Percentiles rank a stretch among this genome's conserved stretches.
These are phyloP conservation scores for Drosophila orena DNA, from an alignment of 1,140 invertebrate genomes.

Conservation along the genomic window DNA sequence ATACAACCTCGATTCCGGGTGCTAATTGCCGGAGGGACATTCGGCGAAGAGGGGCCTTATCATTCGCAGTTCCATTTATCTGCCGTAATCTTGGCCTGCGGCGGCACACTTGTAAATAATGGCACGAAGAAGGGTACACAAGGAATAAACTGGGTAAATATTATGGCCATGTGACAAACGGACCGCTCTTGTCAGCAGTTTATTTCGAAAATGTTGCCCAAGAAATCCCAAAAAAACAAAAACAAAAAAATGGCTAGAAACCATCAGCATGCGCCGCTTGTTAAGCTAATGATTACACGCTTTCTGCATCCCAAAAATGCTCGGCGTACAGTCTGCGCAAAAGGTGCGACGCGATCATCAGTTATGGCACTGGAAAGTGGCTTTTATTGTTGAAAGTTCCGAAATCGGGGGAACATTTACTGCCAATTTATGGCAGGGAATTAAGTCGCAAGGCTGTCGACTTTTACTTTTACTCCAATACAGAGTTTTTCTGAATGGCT, in stretches of 20 bases:
- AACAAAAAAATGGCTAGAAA: conserved; percentile 31
- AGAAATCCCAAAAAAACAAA: conserved; percentile 28
- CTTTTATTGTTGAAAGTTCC: conserved; percentile 24
- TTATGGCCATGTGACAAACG: conserved; percentile 62
- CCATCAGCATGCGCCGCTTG: conserved; percentile 59
- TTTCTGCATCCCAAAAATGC: conserved; percentile 59
- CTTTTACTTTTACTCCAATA: conserved; percentile 35
- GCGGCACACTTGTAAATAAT: conserved; percentile 72
- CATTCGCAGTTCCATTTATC: conserved; percentile 46
- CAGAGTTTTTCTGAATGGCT: neutral
- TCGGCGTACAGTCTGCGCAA: conserved; percentile 35
- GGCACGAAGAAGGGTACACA: conserved; percentile 50
- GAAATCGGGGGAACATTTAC: conserved; percentile 20
- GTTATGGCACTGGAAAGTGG: conserved; percentile 35
- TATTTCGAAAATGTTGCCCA: conserved; percentile 17
- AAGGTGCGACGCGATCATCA: conserved; percentile 16
- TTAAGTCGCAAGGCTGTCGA: neutral
- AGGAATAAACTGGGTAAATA: conserved; percentile 68
- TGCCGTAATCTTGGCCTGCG: conserved; percentile 40
- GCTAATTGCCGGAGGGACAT: conserved; percentile 24
- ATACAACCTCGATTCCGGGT: conserved; percentile 22
- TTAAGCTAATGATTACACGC: conserved; percentile 73
- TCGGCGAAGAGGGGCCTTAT: conserved; percentile 16
- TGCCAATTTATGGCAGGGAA: conserved; percentile 15
- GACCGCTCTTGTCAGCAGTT: conserved; percentile 53